Evolutionary conservation across 2,888 invertebrate genomes (phyloP).

Genomic region (Gymnosoma rotundatum): DNA sequence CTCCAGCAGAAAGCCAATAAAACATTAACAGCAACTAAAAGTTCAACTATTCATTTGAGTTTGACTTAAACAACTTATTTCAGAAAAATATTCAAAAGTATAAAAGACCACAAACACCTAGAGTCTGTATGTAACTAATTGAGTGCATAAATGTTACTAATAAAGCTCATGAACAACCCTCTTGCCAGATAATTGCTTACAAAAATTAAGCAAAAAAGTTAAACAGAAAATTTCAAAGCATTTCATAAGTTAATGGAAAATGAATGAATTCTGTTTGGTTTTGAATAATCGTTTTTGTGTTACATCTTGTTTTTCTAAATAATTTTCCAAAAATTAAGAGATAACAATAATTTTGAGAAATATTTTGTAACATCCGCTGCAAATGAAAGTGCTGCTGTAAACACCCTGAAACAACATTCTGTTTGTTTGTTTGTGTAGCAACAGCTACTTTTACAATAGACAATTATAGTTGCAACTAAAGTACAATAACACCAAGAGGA

Average conservation of each 20-base stretch:
- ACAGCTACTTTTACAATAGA: slow-evolving; percentile 25
- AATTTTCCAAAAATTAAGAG: not conserved
- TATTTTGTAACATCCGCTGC: slow-evolving; percentile 48
- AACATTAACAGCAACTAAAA: no score
- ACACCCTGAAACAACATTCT: not conserved
- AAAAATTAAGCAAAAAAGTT: slow-evolving; percentile 11
- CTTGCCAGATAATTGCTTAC: slow-evolving; percentile 31
- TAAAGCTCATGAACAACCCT: slow-evolving; percentile 46
- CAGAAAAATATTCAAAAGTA: not conserved
- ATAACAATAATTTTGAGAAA: slow-evolving; percentile 32
- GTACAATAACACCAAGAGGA: slow-evolving; percentile 20
- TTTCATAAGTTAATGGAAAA: slow-evolving; percentile 16
- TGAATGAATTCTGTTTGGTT: slow-evolving; percentile 12
- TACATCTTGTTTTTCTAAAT: slow-evolving; percentile 8
- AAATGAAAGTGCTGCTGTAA: slow-evolving; percentile 48
- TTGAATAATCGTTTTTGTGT: not conserved
- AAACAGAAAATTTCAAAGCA: slow-evolving; percentile 30
- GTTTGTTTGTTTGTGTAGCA: not conserved
- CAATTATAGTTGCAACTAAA: slow-evolving; percentile 49
- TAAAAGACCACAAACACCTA: slow-evolving; percentile 26
- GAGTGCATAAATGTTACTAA: slow-evolving; percentile 34
- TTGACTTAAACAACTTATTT: not conserved
- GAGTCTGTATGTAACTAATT: slow-evolving; percentile 57
- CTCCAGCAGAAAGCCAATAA: no score
- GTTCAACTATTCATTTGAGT: no score